Evolutionary conservation across 1,140 invertebrate species (phyloP).

Genomic region (Mamestra configurata): DNA sequence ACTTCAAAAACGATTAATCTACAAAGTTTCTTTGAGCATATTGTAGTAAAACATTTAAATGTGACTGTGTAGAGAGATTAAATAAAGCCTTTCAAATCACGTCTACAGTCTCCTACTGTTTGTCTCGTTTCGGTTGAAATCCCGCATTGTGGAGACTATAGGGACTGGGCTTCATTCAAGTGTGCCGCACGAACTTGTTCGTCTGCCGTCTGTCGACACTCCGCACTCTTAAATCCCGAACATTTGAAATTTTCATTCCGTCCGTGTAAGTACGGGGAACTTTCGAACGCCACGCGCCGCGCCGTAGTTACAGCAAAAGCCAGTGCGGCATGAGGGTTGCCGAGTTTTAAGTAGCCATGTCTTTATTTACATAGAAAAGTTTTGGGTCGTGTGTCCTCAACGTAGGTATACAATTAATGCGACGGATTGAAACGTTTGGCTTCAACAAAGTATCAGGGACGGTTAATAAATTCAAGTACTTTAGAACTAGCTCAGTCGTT

Average conservation of each 20-base stretch:
- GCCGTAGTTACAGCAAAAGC: slow-evolving; percentile 39
- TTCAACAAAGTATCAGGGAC: background rate
- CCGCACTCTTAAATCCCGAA: slow-evolving; percentile 56
- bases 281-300: slow-evolving; percentile 13
- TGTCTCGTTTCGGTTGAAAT: slow-evolving; percentile 48
- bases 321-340: slow-evolving; percentile 41
- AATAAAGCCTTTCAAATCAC: slow-evolving; percentile 26
- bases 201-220: slow-evolving; percentile 49
- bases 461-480: slow-evolving; percentile 8
- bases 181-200: slow-evolving; percentile 37
- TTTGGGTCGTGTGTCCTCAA: slow-evolving; percentile 11
- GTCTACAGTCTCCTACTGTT: slow-evolving; percentile 17
- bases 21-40: background rate
- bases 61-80: background rate
- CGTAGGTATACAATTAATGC: slow-evolving; percentile 25
- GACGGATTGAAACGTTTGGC: slow-evolving; percentile 20
- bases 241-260: slow-evolving; percentile 58
- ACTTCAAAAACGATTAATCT: slow-evolving; percentile 23
- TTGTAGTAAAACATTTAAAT: slow-evolving; percentile 28
- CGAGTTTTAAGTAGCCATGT: slow-evolving; percentile 43
- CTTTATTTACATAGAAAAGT: slow-evolving; percentile 38
- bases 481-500: background rate
- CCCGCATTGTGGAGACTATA: slow-evolving; percentile 41
- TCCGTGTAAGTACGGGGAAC: slow-evolving; percentile 26
- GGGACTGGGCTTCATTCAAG: slow-evolving; percentile 51